Evolutionary conservation across 2,888 invertebrate genomes (phyloP).

Genomic region (Zygothrica quintamaculata): DNA sequence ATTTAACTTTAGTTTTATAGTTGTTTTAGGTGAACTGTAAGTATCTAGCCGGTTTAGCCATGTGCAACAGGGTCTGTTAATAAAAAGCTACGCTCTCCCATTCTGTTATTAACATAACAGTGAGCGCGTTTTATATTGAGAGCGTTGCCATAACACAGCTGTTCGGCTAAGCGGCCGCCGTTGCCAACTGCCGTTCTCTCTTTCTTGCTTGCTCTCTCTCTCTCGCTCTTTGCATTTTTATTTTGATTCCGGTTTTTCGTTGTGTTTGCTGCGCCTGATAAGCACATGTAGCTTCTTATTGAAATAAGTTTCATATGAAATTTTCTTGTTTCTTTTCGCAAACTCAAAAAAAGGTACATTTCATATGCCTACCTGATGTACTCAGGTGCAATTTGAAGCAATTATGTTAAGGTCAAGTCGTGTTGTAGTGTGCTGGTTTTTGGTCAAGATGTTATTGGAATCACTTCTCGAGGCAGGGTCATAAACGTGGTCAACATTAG

Average conservation of each 20-base stretch:
- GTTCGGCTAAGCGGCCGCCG: constrained; percentile 23
- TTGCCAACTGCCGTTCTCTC: constrained; percentile 4
- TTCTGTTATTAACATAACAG: too few relatives aligned
- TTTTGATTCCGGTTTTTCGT: constrained; percentile 76
- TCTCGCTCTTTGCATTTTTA: constrained; percentile 51
- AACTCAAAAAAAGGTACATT: constrained; percentile 36
- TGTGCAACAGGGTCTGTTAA: too few relatives aligned
- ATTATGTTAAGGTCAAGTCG: constrained; percentile 57
- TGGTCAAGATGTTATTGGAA: constrained; percentile 46
- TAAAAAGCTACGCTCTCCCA: too few relatives aligned
- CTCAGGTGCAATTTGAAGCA: constrained; percentile 57
- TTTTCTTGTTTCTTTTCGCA: constrained; percentile 28
- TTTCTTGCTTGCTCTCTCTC: constrained; percentile 5
- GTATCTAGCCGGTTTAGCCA: too few relatives aligned
- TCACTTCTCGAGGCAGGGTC: constrained; percentile 32
- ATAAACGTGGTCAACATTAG: constrained; percentile 35
- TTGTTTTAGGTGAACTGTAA: too few relatives aligned
- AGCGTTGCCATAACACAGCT: constrained; percentile 21
- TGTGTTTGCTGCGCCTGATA: constrained; percentile 62
- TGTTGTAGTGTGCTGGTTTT: constrained; percentile 41
- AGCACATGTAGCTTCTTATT: constrained; percentile 50
- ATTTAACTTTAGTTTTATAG: too few relatives aligned
- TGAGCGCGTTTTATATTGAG: background rate
- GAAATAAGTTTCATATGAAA: constrained; percentile 29
- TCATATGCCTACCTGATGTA: constrained; percentile 56